These are phyloP conservation scores for Sprattus sprattus DNA, from an alignment of 2,113 vertebrate genomes.

Conservation along the genomic window DNA sequence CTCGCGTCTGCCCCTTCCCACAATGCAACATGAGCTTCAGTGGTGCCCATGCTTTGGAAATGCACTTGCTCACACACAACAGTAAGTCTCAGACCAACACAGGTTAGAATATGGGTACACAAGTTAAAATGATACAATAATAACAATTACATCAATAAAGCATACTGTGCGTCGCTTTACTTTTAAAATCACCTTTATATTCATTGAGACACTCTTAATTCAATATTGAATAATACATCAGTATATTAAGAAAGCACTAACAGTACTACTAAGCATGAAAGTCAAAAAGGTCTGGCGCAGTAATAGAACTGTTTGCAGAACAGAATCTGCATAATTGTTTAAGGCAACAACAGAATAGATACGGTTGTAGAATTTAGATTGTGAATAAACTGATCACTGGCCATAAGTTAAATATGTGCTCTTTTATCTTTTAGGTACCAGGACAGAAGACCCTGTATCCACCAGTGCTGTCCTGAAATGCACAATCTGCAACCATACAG, in stretches of 20 bases:
- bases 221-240: not conserved
- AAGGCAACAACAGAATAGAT: not conserved
- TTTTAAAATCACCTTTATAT: not conserved
- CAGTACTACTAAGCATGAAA: not conserved
- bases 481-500: constrained; percentile 84
- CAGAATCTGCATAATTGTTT: too few relatives aligned
- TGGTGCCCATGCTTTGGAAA: constrained; percentile 77
- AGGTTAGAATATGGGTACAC: not conserved
- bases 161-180: not conserved
- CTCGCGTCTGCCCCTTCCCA: constrained; percentile 79
- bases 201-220: not conserved
- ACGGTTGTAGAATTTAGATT: not conserved
- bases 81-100: constrained; percentile 66
- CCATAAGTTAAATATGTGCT: not conserved
- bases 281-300: not conserved
- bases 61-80: constrained; percentile 82
- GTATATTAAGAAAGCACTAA: not conserved
- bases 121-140: not conserved
- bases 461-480: constrained; percentile 81
- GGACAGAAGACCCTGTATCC: constrained; percentile 80
- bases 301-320: not conserved
- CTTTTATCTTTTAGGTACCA: constrained; percentile 74
- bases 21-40: constrained; percentile 84
- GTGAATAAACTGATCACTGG: not conserved
- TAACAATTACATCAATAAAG: not conserved